phyloP scores from a whole-genome alignment of 2,113 vertebrate genomes.

The Cardinalis cardinalis region DNA sequence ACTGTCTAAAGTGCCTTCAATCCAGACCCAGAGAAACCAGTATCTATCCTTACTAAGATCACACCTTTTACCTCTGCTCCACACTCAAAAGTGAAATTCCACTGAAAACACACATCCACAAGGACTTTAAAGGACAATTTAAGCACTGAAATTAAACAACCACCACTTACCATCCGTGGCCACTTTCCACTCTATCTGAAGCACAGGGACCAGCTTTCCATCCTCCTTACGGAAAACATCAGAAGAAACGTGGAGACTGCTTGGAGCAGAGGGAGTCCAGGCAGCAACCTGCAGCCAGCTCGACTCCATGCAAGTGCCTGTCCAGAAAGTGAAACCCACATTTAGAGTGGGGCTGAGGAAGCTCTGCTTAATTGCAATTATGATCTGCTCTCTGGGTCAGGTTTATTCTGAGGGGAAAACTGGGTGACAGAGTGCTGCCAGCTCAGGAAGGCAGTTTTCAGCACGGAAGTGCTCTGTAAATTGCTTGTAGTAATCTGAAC shows the following conservation, averaged over 20 bases:
- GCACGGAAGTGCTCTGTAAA: background rate
- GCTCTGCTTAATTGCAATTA: background rate
- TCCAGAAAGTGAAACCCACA: background rate
- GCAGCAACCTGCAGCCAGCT: slow-evolving; percentile 61
- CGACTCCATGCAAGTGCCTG: slow-evolving; percentile 71
- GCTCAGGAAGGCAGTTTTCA: background rate
- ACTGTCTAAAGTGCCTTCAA: no score
- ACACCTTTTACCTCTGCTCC: background rate
- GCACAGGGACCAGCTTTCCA: slow-evolving; percentile 59
- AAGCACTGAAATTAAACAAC: background rate
- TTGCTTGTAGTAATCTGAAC: background rate
- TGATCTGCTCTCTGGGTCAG: background rate
- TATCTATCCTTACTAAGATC: background rate
- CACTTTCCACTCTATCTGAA: slow-evolving; percentile 68
- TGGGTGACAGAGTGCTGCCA: background rate
- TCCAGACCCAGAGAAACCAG: no score
- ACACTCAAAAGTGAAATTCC: background rate
- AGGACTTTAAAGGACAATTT: no score
- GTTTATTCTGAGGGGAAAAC: background rate
- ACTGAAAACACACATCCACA: no score
- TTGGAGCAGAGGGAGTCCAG: slow-evolving; percentile 75
- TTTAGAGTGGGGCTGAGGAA: background rate
- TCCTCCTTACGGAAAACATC: background rate
- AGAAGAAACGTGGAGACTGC: slow-evolving; percentile 38
- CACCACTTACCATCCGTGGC: slow-evolving; percentile 70